Evolutionary conservation across 2,113 vertebrate genomes (phyloP).

Genomic region (Tylochromis polylepis): DNA sequence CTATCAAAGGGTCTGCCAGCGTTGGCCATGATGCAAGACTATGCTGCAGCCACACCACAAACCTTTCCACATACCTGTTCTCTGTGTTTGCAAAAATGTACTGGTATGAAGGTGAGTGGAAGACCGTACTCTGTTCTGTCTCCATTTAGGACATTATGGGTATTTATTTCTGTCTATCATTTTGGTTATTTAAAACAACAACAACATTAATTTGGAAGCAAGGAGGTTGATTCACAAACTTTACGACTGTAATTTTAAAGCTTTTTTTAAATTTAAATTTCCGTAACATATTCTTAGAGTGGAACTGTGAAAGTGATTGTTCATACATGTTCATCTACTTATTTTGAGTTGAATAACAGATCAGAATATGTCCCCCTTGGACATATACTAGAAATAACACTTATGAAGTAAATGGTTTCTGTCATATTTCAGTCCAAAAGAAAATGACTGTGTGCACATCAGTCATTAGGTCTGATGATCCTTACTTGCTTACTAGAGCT

Average conservation of each 20-base stretch:
- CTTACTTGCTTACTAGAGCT: not conserved
- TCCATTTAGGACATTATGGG: not conserved
- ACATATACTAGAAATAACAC: not conserved
- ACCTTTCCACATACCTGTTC: constrained; percentile 94
- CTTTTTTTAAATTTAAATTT: not conserved
- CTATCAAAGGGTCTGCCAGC: constrained; percentile 76
- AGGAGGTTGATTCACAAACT: not conserved
- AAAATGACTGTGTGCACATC: not conserved
- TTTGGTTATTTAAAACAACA: not conserved
- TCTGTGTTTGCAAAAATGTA: constrained; percentile 93
- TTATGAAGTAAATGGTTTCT: not conserved
- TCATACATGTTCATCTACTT: not conserved
- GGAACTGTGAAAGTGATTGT: too few relatives aligned
- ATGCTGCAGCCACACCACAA: constrained; percentile 85
- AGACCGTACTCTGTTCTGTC: not conserved
- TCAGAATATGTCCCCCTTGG: too few relatives aligned
- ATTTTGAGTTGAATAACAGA: not conserved
- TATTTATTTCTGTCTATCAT: not conserved
- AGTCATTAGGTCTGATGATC: not conserved
- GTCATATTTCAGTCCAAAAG: not conserved
- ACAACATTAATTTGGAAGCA: not conserved
- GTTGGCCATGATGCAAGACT: constrained; percentile 90
- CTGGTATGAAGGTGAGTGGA: constrained; percentile 90
- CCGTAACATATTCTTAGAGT: not conserved
- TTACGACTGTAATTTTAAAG: not conserved